Evolutionary conservation across 2,113 vertebrate species (phyloP).

Genomic region (Chaetodon auriga): DNA sequence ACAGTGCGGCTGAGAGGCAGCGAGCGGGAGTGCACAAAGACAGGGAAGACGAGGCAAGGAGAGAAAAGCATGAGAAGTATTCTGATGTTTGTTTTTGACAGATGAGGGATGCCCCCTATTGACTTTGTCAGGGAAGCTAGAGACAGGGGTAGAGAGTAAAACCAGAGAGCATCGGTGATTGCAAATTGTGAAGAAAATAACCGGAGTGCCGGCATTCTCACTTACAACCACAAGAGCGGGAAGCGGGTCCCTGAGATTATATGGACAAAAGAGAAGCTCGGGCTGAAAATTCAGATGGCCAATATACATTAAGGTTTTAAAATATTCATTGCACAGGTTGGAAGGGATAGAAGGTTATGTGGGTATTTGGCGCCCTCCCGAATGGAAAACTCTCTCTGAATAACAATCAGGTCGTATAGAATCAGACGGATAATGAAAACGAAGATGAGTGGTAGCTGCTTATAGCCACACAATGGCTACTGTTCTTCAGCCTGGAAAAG

Average conservation of each 20-base stretch:
- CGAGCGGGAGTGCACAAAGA: conserved; percentile 88
- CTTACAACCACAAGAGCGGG: conserved; percentile 91
- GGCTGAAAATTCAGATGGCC: conserved; percentile 89
- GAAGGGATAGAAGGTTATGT: conserved; percentile 89
- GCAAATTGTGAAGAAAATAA: conserved; percentile 91
- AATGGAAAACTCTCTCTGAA: conserved; percentile 91
- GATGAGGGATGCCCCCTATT: conserved; percentile 99
- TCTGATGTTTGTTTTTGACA: conserved; percentile 98
- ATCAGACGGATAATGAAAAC: conserved; percentile 70
- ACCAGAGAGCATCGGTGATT: conserved; percentile 89
- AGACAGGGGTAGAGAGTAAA: conserved; percentile 81
- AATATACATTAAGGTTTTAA: conserved; percentile 92
- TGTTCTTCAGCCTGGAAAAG: conserved; percentile 43
- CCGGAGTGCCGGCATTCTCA: conserved; percentile 79
- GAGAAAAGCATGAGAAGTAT: conserved; percentile 93
- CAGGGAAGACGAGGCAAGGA: conserved; percentile 78
- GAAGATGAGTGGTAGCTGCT: conserved; percentile 64
- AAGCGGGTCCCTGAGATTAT: conserved; percentile 87
- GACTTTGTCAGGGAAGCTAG: conserved; percentile 95
- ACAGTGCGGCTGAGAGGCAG: conserved; percentile 82
- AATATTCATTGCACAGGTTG: conserved; percentile 94
- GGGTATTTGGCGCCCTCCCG: conserved; percentile 89
- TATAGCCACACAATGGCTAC: neutral
- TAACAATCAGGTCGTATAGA: conserved; percentile 87
- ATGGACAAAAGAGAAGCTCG: conserved; percentile 89